Conservation (phyloP, 2,113 vertebrate species). For the Nannobrachium achirus region DNA sequence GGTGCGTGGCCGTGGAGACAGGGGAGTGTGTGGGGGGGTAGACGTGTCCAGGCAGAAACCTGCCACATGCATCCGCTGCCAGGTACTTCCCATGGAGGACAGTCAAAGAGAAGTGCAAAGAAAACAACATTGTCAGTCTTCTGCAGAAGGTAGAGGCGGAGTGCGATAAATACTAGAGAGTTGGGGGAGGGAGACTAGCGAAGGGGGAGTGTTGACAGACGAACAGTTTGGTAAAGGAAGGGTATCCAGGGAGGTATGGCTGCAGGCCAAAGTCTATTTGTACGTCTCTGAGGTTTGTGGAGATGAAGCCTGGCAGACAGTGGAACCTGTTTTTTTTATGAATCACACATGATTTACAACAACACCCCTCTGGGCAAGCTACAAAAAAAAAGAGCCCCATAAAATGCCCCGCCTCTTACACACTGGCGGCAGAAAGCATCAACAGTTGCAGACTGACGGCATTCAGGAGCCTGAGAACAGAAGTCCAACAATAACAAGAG, state of each 20-base stretch:
- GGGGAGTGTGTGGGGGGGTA: conserved; percentile 45
- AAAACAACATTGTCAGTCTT: conserved; percentile 67
- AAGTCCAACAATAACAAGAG: conserved; percentile 53
- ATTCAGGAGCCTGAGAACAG: conserved; percentile 52
- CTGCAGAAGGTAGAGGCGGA: conserved; percentile 29
- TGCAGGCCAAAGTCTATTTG: conserved; percentile 74
- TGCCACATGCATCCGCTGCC: conserved; percentile 73
- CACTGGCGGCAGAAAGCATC: conserved; percentile 54
- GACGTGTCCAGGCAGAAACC: conserved; percentile 77
- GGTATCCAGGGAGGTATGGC: conserved; percentile 78
- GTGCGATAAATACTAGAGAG: conserved; percentile 37
- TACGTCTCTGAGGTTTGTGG: conserved; percentile 68
- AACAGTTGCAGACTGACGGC: conserved; percentile 54
- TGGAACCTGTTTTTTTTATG: conserved; percentile 70
- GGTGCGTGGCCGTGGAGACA: conserved; percentile 63
- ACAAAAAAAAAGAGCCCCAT: conserved; percentile 44
- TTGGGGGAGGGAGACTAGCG: conserved; percentile 36
- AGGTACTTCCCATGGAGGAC: conserved; percentile 79
- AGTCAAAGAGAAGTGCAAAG: conserved; percentile 72
- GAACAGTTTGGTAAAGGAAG: conserved; percentile 65
- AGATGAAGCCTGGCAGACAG: conserved; percentile 74
- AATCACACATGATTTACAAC: conserved; percentile 78
- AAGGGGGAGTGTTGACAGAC: conserved; percentile 66
- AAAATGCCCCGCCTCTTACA: conserved; percentile 53
- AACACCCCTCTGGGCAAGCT: conserved; percentile 57